Conservation (phyloP, 2,113 vertebrate genomes). For the Gymnarchus niloticus region DNA sequence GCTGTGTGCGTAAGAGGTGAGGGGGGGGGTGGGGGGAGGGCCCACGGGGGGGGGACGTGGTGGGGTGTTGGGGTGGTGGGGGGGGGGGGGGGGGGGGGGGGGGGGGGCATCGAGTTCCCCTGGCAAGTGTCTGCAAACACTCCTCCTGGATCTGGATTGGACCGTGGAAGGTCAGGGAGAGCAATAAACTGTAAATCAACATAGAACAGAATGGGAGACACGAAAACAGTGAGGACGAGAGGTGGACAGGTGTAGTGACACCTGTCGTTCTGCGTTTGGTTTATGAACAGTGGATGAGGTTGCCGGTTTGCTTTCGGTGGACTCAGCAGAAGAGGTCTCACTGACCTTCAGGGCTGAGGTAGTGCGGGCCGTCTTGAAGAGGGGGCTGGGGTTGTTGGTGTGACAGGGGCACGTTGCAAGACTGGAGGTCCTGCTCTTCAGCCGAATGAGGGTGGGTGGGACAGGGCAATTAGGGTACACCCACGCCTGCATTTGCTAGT, state of each 20-base stretch:
- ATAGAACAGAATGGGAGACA: conserved; percentile 36
- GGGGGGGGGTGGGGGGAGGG: no score
- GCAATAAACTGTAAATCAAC: conserved; percentile 64
- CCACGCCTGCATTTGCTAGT: background rate
- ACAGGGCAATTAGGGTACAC: background rate
- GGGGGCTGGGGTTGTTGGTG: background rate
- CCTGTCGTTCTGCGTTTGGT: conserved; percentile 72
- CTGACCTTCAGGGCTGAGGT: conserved; percentile 54
- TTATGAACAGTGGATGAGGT: conserved; percentile 68
- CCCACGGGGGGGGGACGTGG: no score
- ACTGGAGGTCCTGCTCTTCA: background rate
- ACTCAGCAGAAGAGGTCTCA: conserved; percentile 54
- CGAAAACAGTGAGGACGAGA: conserved; percentile 37
- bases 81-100: no score
- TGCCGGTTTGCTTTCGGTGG: conserved; percentile 42
- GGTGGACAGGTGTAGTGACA: conserved; percentile 48
- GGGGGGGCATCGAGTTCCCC: no score
- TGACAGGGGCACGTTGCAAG: conserved; percentile 5
- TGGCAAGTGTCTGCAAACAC: no score
- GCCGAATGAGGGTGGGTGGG: background rate
- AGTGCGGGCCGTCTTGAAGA: background rate
- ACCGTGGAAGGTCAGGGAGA: conserved; percentile 51
- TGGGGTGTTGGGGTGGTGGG: no score
- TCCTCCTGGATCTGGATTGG: conserved; percentile 49
- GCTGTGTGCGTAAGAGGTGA: no score